Base-by-base conservation (phyloP, 2,113 vertebrate species). In the Raja brachyura region DNA sequence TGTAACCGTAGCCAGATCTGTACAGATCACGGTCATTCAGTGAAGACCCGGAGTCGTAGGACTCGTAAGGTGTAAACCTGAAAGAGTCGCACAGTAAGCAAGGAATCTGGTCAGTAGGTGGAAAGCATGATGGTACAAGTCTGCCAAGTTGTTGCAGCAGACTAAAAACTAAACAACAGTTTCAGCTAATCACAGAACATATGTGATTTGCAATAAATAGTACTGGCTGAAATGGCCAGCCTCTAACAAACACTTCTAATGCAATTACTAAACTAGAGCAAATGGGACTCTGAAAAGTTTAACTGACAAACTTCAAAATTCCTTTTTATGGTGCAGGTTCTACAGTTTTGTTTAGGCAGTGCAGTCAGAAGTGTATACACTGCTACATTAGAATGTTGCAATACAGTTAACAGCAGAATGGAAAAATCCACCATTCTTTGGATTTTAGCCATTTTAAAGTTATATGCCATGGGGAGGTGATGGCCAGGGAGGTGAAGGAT, bases 21-120 rank as follows among this genome's bases (percentile, higher is more conserved):
- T 95, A 97, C 0, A 95, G 39, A 86, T 95, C 95, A 0, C 94
- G 96, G 48, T 96, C 96, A 0, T 94, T 94, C 88, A 96, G 74
- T 0, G 96, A 94, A 0, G 95, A 93, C n/a, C 96, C 94, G 7
- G 96, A 96, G 93, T 96, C 95, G 0, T 96, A 96, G 0, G 96
- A 95, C 75, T 97, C 96, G 0, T 95, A 97, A 0, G 95, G 95
- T 79, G 96, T 96, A 73, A 96, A 97, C 39, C 96, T 94, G 95
- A 96, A 97, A 83, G 95, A 96, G 94, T 96, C 97, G 95, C 0
- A 90, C 74, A 31, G 93, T 54, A 95, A 95, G 93, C 22, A 93
- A 93, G 79, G 0, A 94, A 93, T 81, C 33, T 56, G 56, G 61
- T 88, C 68, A 94, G 93, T 93, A 93, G 90, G 66, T 73, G 66